Evolutionary conservation across 2,797 vertebrate genomes (phyloP).

Genomic region (Hapalemur alaotrensis): DNA sequence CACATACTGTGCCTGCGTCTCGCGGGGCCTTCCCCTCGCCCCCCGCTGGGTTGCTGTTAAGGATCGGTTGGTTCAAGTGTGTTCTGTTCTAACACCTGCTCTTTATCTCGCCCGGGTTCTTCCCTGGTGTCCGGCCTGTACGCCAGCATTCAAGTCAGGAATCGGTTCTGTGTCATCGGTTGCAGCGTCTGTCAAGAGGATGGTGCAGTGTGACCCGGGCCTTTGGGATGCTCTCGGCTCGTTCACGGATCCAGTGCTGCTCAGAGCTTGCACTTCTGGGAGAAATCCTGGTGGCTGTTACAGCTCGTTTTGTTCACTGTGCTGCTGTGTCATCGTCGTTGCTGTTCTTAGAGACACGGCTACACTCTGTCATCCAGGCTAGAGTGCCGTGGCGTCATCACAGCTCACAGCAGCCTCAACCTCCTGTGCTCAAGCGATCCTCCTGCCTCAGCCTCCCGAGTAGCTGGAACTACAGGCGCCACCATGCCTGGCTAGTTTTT

Average conservation of each 20-base stretch:
- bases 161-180: neutral
- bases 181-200: neutral
- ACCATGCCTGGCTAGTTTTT: too few relatives aligned
- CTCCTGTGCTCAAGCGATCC: neutral
- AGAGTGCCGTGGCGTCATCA: neutral
- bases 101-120: neutral
- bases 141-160: neutral
- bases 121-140: too few relatives aligned
- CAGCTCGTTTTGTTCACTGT: neutral
- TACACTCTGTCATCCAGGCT: too few relatives aligned
- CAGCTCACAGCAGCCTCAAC: neutral
- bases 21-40: neutral
- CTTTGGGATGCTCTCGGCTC: neutral
- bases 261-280: neutral
- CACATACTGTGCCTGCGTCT: too few relatives aligned
- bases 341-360: neutral
- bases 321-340: neutral
- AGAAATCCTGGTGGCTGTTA: too few relatives aligned
- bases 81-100: neutral
- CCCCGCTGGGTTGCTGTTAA: neutral
- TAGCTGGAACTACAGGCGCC: too few relatives aligned
- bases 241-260: too few relatives aligned
- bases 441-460: too few relatives aligned
- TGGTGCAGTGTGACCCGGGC: neutral
- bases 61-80: too few relatives aligned